phyloP scores from a whole-genome alignment of 2,113 vertebrate genomes.

The Coreoperca whiteheadi region DNA sequence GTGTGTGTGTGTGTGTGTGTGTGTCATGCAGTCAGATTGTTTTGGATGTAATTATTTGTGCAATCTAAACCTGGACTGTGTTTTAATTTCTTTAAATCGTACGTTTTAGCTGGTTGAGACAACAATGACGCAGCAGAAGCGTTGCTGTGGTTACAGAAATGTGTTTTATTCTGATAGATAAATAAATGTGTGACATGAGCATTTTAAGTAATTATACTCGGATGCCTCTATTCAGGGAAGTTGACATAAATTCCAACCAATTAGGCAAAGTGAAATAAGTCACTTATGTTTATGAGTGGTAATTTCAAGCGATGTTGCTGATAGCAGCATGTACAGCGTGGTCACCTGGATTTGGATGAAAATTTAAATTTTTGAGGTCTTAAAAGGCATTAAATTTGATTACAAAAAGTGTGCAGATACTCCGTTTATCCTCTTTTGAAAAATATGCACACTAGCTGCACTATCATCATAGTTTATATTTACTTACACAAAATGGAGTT shows the following conservation, averaged over 20 bases:
- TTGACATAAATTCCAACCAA: neutral
- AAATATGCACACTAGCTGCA: neutral
- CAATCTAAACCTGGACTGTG: neutral
- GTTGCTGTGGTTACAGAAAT: no score
- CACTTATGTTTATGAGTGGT: neutral
- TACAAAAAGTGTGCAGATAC: neutral
- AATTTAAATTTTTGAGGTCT: neutral
- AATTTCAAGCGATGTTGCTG: neutral
- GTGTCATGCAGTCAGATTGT: neutral
- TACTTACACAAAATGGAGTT: neutral
- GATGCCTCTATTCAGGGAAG: no score
- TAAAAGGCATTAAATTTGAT: neutral
- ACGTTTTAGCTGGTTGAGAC: neutral
- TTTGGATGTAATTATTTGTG: neutral
- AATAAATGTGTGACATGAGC: neutral
- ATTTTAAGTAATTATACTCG: neutral
- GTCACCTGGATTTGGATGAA: neutral
- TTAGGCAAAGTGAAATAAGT: conserved; percentile 4
- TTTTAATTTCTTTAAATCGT: neutral
- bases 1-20: no score
- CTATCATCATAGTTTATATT: neutral
- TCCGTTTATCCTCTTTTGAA: neutral
- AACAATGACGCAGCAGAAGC: neutral
- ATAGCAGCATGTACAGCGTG: neutral
- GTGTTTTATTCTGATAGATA: neutral